These are phyloP conservation scores for Hydrotaea cyrtoneurina DNA, from an alignment of 2,888 invertebrate species.

Conservation along the genomic window DNA sequence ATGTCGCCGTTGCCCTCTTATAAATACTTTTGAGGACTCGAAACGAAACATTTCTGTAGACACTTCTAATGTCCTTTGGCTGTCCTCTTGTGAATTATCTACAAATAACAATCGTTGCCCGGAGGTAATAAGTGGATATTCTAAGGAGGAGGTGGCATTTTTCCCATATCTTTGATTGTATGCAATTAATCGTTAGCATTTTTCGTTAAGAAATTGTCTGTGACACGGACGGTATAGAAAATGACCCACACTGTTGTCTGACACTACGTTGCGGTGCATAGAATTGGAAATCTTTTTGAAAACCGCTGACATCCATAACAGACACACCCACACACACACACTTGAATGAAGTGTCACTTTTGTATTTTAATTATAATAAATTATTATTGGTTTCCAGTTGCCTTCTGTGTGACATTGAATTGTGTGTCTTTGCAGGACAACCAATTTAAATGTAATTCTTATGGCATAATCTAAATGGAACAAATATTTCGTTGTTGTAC, in stretches of 20 bases:
- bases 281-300: neutral
- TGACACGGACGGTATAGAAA: neutral
- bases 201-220: slow-evolving; percentile 13
- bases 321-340: neutral
- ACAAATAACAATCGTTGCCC: neutral
- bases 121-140: neutral
- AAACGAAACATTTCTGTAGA: slow-evolving; percentile 34
- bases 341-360: neutral
- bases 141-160: neutral
- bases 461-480: no score
- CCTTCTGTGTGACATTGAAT: no score
- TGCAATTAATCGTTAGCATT: slow-evolving; percentile 27
- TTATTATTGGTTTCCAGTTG: neutral
- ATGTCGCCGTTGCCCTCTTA: slow-evolving; percentile 46
- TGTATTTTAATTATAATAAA: neutral
- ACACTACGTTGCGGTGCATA: no score
- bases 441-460: no score
- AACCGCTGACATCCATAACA: neutral
- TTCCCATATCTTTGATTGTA: neutral
- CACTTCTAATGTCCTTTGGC: slow-evolving; percentile 39
- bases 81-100: slow-evolving; percentile 18
- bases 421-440: no score
- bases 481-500: neutral
- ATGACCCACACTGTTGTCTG: neutral
- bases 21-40: slow-evolving; percentile 49